A percentile compares a stretch with the other conserved stretches of the same genome.
Evolutionary conservation across 1,140 invertebrate species (phyloP).

Genomic region (Riptortus pedestris): DNA sequence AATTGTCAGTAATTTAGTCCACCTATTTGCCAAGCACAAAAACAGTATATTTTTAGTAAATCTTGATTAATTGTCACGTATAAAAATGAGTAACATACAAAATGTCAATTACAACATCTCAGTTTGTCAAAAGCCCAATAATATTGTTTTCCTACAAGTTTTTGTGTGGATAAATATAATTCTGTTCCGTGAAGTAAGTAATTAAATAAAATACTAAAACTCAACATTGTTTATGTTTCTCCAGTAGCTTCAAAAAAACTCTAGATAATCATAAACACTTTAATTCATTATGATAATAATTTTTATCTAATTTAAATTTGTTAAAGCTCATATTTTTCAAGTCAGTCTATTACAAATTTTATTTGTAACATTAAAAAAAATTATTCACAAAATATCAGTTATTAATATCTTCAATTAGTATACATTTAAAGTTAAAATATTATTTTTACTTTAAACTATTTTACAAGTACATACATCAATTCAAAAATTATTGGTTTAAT

Average conservation of each 20-base stretch:
- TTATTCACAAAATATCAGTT: not conserved
- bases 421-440: not conserved
- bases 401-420: slow-evolving; percentile 1
- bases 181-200: not conserved
- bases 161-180: not conserved
- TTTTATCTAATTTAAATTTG: not conserved
- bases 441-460: not conserved
- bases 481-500: not conserved
- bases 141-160: not conserved
- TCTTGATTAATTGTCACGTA: no score
- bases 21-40: no score
- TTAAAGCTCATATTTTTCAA: slow-evolving; percentile 5
- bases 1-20: no score
- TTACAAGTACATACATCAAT: not conserved
- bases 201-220: not conserved
- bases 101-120: not conserved
- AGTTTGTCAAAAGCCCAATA: not conserved
- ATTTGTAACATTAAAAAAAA: not conserved
- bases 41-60: no score
- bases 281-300: not conserved
- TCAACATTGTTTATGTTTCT: not conserved
- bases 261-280: not conserved
- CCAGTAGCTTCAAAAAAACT: not conserved
- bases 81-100: not conserved
- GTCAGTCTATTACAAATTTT: not conserved